Evolutionary conservation across 2,113 vertebrate genomes (phyloP), one percentile per base, ranked within the genome.

Genomic region (Urocitellus parryii): DNA sequence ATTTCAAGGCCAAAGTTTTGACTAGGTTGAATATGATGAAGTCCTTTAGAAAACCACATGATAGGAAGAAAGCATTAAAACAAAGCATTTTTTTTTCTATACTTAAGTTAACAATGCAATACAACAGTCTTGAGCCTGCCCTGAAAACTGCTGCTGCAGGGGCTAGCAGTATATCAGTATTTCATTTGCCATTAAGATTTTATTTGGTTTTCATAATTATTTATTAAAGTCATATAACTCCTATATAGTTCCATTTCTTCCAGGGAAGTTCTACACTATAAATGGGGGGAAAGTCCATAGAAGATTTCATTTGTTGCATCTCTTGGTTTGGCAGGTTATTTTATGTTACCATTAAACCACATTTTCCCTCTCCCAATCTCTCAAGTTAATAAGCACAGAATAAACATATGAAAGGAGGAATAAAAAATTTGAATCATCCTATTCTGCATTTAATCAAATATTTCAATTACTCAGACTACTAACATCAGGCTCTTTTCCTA

Each of bases 141-240:
- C 83, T 80, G 42, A 95, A 97, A 96, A 95, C 29, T 86, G 70
- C 90, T 94, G 92, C 67, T 94, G 93, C 84, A 95, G 68, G 76
- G 45, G 88, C 84, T 61, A 51, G 61, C 68, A 63, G 9, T 96
- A 48, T 94, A 95, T 97, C 95, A 96, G n/a, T 77, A 88, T 90
- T 96, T 96, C 92, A 90, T 89, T 95, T 93, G 77, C 95, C 81
- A 96, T 94, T 96, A 96, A 96, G 94, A 73, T 88, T 98, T 96
- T 97, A 96, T 97, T 96, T 96, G 95, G 90, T 95, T 97, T 97
- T 96, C 88, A 97, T 90, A 87, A 56, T 97, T 97, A 97, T 97
- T 97, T 97, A 97, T 97, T 97, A 95, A 98, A 96, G 84, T 92
- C 27, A 82, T 95, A 84, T 92, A 97, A 97, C 37, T 96, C 29